phyloP scores from a whole-genome alignment of 2,888 invertebrate species.

The Brenthis ino region DNA sequence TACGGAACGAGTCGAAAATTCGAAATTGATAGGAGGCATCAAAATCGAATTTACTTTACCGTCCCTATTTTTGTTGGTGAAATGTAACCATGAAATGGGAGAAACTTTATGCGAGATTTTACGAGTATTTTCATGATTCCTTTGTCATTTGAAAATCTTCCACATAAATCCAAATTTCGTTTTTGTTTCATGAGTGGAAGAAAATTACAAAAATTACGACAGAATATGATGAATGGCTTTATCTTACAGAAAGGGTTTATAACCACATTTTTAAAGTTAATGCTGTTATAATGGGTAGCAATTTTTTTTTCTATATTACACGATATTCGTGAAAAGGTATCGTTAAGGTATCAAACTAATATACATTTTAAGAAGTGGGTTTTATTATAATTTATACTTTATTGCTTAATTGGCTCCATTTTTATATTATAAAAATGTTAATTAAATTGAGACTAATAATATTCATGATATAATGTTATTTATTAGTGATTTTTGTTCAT shows the following conservation, averaged over 20 bases:
- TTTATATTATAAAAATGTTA: slow-evolving; percentile 8
- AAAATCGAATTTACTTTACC: slow-evolving; percentile 65
- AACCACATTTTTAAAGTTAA: slow-evolving; percentile 57
- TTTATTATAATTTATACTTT: slow-evolving; percentile 18
- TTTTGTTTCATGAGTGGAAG: slow-evolving; percentile 45
- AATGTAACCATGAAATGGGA: slow-evolving; percentile 34
- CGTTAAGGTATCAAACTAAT: slow-evolving; percentile 28
- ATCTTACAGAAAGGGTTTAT: slow-evolving; percentile 52
- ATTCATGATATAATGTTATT: too few relatives aligned
- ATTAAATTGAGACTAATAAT: not conserved
- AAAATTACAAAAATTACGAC: slow-evolving; percentile 51
- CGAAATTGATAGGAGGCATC: slow-evolving; percentile 70
- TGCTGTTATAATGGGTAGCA: slow-evolving; percentile 41
- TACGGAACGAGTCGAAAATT: slow-evolving; percentile 61
- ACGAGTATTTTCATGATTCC: slow-evolving; percentile 11
- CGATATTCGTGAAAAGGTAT: slow-evolving; percentile 40
- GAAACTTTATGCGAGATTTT: slow-evolving; percentile 38
- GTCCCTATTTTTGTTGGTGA: slow-evolving; percentile 31
- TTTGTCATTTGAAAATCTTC: slow-evolving; percentile 13
- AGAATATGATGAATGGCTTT: slow-evolving; percentile 49
- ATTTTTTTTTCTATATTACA: slow-evolving; percentile 43
- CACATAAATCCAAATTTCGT: slow-evolving; percentile 39
- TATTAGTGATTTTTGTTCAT: not conserved
- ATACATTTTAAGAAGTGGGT: slow-evolving; percentile 5
- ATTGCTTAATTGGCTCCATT: slow-evolving; percentile 12